Evolutionary conservation across 2,888 invertebrate species (phyloP), one percentile per base, ranked within the genome.

Genomic region (Ormyrus labotus): DNA sequence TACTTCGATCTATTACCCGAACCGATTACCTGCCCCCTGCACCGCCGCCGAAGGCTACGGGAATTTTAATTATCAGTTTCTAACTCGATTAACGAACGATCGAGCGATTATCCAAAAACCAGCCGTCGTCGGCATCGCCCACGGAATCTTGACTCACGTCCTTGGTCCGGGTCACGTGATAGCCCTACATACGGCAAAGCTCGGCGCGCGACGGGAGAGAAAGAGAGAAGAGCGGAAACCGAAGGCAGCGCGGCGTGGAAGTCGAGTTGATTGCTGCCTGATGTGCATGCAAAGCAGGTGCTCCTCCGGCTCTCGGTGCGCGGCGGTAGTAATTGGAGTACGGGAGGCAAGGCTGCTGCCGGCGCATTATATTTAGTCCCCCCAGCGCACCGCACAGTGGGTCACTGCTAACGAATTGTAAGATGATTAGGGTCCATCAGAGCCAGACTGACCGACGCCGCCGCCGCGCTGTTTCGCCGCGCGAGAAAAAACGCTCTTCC

Each of bases 361-460:
- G 34, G 34, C 85, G 82, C 77, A 84, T 85, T 86, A 85, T 86
- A 86, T 86, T 86, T 85, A 86, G 85, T 85, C 81, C 53, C 55
- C 63, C 11, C 11, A 55, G 13, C n/a, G 67, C 11, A 4, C 34
- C 34, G 34, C 19, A 10, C 84, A 89, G 87, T 89, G 86, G 90
- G 89, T 89, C 90, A 89, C 88, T 88, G 88, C 83, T 89, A 89
- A 87, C 86, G 87, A 88, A 89, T 89, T 89, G 89, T 89, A 87
- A 87, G 84, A 86, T 85, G 87, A 89, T 89, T 89, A 86, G 84
- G 85, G 84, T 84, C 87, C 85, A 88, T 89, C 86, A 88, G 84
- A 82, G 79, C 78, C 75, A 82, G 81, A 81, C 80, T 73, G 73
- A 50, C 71, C 74, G 72, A 34, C 34, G 80, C 86, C 87, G 48